Conservation (phyloP, 2,797 vertebrate species). For the Coregonus ussuriensis region DNA sequence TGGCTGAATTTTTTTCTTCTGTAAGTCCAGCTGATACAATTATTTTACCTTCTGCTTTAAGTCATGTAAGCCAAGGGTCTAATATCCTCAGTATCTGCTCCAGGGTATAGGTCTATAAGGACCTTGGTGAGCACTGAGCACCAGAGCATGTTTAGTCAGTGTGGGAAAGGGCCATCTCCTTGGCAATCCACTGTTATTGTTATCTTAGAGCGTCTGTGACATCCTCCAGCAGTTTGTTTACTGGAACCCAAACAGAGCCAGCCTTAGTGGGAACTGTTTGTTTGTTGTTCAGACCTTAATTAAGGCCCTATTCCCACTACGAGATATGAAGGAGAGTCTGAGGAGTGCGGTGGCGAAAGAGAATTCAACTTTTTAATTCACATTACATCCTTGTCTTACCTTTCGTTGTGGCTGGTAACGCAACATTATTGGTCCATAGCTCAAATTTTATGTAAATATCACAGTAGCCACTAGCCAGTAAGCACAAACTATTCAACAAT, state of each 20-base stretch:
- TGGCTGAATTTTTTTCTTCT: constrained; percentile 2
- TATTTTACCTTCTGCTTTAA: neutral
- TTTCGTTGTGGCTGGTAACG: too few species aligned
- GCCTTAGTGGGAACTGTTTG: constrained; percentile 85
- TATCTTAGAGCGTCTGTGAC: constrained; percentile 83
- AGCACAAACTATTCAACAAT: too few species aligned
- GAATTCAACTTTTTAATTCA: too few species aligned
- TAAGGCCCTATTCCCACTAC: constrained; percentile 41
- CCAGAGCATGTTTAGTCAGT: constrained; percentile 63
- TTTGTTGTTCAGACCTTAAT: constrained; percentile 84
- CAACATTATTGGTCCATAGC: too few species aligned
- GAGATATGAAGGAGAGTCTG: too few species aligned
- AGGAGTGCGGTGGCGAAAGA: too few species aligned
- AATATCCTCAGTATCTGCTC: neutral
- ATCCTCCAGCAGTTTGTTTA: constrained; percentile 86
- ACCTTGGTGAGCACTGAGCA: constrained; percentile 57
- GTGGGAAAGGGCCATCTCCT: constrained; percentile 80
- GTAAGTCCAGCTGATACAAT: constrained; percentile 30
- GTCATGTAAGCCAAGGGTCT: neutral
- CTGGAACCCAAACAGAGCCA: constrained; percentile 81
- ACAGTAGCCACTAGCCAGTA: too few species aligned
- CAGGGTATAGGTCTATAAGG: constrained; percentile 19
- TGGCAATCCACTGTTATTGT: constrained; percentile 85
- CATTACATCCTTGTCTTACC: too few species aligned
- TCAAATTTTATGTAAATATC: too few species aligned